These are phyloP conservation scores for Gymnoscopelus microlampas DNA, from an alignment of 2,797 vertebrate genomes.

Conservation along the genomic window DNA sequence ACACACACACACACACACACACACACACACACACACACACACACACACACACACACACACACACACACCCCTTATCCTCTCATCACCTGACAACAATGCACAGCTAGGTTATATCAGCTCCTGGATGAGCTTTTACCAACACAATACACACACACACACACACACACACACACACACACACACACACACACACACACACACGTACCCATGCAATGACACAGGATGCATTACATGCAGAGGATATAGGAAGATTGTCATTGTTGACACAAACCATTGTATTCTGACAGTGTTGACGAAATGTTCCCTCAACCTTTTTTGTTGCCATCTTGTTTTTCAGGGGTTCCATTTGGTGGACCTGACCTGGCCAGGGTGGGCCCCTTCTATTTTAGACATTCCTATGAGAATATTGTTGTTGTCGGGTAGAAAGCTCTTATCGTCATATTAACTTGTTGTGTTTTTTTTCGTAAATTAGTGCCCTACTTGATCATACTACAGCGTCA, in stretches of 20 bases:
- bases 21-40: not conserved
- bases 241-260: slow-evolving; percentile 27
- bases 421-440: no score
- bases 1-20: no score
- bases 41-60: not conserved
- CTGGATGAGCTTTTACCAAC: no score
- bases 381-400: no score
- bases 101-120: no score
- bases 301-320: slow-evolving; percentile 23
- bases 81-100: no score
- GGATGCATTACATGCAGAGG: slow-evolving; percentile 25
- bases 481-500: no score
- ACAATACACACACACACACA: not conserved
- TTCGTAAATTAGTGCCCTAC: no score
- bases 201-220: slow-evolving; percentile 13
- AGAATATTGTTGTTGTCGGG: no score
- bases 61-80: not conserved
- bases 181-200: not conserved
- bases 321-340: slow-evolving; percentile 19
- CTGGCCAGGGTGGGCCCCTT: not conserved
- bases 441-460: no score
- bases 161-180: slow-evolving; percentile 4
- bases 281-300: slow-evolving; percentile 22
- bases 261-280: slow-evolving; percentile 52
- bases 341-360: not conserved